These are phyloP conservation scores for Scortum barcoo DNA, from an alignment of 2,113 vertebrate species.

Conservation along the genomic window DNA sequence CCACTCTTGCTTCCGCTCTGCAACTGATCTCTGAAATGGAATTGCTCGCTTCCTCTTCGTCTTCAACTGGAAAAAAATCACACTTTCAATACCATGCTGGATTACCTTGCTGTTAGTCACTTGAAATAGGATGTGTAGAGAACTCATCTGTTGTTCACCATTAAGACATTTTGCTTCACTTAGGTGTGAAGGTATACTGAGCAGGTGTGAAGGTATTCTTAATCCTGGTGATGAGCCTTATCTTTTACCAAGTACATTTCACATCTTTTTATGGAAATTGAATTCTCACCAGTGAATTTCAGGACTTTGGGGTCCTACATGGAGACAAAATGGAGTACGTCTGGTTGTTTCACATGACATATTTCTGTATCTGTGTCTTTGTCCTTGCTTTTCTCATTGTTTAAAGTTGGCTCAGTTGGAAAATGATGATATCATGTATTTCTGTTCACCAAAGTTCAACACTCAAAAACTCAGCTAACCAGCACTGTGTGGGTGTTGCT, in stretches of 20 bases:
- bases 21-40: constrained; percentile 37
- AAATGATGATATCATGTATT: not conserved
- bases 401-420: not conserved
- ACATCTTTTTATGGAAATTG: not conserved
- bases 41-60: constrained; percentile 31
- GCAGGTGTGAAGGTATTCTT: not conserved
- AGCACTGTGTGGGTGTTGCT: not conserved
- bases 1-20: constrained; percentile 36
- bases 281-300: not conserved
- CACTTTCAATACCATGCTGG: constrained; percentile 2
- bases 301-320: not conserved
- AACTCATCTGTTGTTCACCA: not conserved
- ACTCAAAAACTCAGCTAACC: not conserved
- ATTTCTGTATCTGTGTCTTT: not conserved
- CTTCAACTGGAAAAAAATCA: constrained; percentile 1
- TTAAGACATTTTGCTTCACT: not conserved
- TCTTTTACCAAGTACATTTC: not conserved
- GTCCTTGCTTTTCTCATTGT: not conserved
- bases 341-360: too few species aligned
- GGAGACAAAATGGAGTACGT: too few species aligned
- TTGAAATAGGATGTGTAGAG: not conserved
- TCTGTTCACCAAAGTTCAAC: not conserved
- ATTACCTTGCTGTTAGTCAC: not conserved
- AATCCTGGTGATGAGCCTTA: not conserved
- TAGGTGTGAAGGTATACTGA: not conserved